phyloP scores from a whole-genome alignment of 2,888 invertebrate species.

The Argyresthia albistria region DNA sequence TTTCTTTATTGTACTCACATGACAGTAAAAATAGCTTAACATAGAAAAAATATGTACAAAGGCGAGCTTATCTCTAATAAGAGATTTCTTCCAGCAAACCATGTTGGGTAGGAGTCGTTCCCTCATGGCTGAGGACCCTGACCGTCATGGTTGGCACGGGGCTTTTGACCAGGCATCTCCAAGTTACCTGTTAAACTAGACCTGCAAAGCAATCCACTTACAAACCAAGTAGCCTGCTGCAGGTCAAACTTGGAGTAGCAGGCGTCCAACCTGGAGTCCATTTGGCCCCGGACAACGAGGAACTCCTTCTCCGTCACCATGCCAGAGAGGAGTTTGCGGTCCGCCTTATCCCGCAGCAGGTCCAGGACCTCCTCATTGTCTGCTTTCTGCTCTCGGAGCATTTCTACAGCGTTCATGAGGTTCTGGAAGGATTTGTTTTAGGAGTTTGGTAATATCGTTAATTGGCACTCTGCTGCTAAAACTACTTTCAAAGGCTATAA shows the following conservation, averaged over 20 bases:
- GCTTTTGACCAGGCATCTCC: too few relatives aligned
- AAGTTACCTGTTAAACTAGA: neutral
- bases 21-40: too few relatives aligned
- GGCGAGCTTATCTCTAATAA: too few relatives aligned
- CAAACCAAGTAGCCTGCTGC: constrained; percentile 47
- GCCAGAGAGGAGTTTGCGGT: constrained; percentile 32
- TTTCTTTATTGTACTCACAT: too few relatives aligned
- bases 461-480: too few relatives aligned
- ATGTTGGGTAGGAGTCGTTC: too few relatives aligned
- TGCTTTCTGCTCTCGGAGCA: constrained; percentile 47
- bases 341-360: constrained; percentile 51
- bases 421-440: constrained; percentile 19
- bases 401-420: constrained; percentile 39
- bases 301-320: constrained; percentile 34
- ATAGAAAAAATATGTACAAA: too few relatives aligned
- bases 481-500: too few relatives aligned
- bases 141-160: too few relatives aligned
- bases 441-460: too few relatives aligned
- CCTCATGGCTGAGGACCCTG: too few relatives aligned
- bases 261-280: constrained; percentile 28
- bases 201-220: constrained; percentile 10
- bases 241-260: constrained; percentile 43
- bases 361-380: constrained; percentile 53
- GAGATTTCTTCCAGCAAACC: too few relatives aligned
- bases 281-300: constrained; percentile 19